phyloP scores from a whole-genome alignment of 2,113 vertebrate genomes.

The Amphiprion percula region DNA sequence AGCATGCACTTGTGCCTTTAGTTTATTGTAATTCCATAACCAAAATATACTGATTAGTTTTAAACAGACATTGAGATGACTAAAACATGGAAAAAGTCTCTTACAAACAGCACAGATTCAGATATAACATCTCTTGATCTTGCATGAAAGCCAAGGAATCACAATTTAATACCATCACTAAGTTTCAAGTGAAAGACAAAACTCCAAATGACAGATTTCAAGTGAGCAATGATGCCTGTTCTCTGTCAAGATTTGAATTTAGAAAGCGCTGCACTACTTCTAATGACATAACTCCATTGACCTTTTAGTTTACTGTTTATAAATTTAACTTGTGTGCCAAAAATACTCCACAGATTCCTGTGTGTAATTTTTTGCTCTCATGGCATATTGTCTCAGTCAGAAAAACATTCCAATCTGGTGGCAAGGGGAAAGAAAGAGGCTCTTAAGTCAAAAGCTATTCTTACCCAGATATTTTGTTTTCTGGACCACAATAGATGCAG shows the following conservation, averaged over 20 bases:
- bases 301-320: slow-evolving; percentile 12
- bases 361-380: slow-evolving; percentile 57
- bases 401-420: slow-evolving; percentile 62
- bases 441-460: slow-evolving; percentile 73
- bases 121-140: slow-evolving; percentile 19
- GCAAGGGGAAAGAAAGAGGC: slow-evolving; percentile 49
- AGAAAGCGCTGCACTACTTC: slow-evolving; percentile 12
- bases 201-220: neutral
- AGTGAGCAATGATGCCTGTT: neutral
- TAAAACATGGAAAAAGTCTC: slow-evolving; percentile 45
- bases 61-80: slow-evolving; percentile 48
- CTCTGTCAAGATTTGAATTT: slow-evolving; percentile 11
- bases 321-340: slow-evolving; percentile 23
- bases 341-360: slow-evolving; percentile 27
- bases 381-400: slow-evolving; percentile 61
- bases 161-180: slow-evolving; percentile 7
- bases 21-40: slow-evolving; percentile 74
- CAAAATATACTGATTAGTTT: slow-evolving; percentile 64
- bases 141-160: slow-evolving; percentile 11
- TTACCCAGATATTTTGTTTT: slow-evolving; percentile 70
- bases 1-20: slow-evolving; percentile 55
- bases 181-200: slow-evolving; percentile 3
- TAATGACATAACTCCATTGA: slow-evolving; percentile 7
- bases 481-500: slow-evolving; percentile 63
- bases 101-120: slow-evolving; percentile 22